phyloP scores from a whole-genome alignment of 2,113 vertebrate species.

The Poecile atricapillus region DNA sequence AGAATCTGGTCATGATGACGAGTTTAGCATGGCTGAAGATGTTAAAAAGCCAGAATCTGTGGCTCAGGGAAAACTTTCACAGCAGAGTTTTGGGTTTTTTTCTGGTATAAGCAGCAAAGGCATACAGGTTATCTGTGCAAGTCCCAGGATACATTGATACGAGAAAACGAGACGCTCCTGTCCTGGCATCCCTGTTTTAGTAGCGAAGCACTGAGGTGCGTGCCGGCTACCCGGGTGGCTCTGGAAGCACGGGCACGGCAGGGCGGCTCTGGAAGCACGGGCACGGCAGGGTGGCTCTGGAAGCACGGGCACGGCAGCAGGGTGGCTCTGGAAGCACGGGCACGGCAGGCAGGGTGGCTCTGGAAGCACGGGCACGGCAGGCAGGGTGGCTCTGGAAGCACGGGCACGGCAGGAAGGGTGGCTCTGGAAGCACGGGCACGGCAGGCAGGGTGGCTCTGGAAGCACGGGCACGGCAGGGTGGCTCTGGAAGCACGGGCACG shows the following conservation, averaged over 20 bases:
- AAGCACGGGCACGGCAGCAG: no score
- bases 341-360: no score
- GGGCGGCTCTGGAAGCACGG: background rate
- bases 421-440: no score
- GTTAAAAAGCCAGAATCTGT: background rate
- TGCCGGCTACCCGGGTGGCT: fast-evolving
- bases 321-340: no score
- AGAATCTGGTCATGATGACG: background rate
- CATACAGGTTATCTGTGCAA: background rate
- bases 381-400: no score
- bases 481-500: no score
- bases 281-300: background rate
- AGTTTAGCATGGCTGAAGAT: background rate
- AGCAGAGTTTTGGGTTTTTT: background rate
- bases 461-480: no score
- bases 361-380: no score
- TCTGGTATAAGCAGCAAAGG: background rate
- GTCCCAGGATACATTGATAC: fast-evolving
- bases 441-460: background rate
- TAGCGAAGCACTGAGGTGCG: fast-evolving
- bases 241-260: background rate
- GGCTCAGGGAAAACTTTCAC: background rate
- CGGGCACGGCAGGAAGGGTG: no score
- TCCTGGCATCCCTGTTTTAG: fast-evolving
- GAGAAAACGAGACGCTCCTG: no score